A percentile compares a stretch with the other conserved stretches of the same genome.
Evolutionary conservation across 2,797 vertebrate species (phyloP).

Genomic region (Pseudotriccus pelzelni): DNA sequence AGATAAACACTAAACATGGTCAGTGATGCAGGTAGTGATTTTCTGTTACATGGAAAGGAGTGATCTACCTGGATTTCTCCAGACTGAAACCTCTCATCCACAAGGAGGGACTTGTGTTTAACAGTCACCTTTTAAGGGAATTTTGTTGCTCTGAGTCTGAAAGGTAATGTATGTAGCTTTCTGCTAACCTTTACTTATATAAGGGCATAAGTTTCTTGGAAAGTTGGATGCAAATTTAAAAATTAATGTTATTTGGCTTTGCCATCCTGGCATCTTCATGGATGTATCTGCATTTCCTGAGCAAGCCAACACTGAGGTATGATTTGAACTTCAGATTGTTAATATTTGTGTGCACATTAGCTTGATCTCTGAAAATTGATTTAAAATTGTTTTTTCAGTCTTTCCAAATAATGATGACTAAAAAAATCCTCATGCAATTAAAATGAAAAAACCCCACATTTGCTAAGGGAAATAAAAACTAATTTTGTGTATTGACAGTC

Average conservation of each 20-base stretch:
- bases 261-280: neutral
- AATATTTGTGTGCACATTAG: neutral
- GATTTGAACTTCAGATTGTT: neutral
- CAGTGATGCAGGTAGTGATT: neutral
- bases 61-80: neutral
- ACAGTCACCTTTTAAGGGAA: neutral
- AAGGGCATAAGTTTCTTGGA: neutral
- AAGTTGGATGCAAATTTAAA: neutral
- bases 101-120: neutral
- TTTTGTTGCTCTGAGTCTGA: neutral
- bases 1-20: neutral
- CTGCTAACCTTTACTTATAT: neutral
- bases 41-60: neutral
- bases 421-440: neutral
- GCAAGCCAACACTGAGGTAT: neutral
- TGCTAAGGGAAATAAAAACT: neutral
- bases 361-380: neutral
- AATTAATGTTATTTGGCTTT: neutral
- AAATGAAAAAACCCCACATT: neutral
- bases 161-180: fast-evolving
- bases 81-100: fast-evolving
- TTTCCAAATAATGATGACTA: neutral
- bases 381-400: neutral
- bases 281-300: neutral
- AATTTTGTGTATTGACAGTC: neutral